Evolutionary conservation across 2,797 vertebrate species (phyloP).

Genomic region (Lerista edwardsae): DNA sequence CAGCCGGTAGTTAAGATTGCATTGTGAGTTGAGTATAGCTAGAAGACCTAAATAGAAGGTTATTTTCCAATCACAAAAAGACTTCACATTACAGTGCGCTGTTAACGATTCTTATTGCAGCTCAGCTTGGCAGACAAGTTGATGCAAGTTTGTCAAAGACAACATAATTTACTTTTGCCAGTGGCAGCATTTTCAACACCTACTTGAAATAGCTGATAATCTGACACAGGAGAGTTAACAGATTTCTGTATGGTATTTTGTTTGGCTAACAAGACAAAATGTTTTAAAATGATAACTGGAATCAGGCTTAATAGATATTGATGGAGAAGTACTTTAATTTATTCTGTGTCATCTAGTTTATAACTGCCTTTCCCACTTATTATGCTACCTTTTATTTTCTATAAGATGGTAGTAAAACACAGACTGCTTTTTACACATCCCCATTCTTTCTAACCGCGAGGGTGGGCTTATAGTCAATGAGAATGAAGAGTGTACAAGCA

Average conservation of each 20-base stretch:
- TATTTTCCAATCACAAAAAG: constrained; percentile 61
- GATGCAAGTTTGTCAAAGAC: constrained; percentile 75
- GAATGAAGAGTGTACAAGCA: neutral
- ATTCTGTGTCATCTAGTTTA: constrained; percentile 53
- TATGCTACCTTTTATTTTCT: constrained; percentile 44
- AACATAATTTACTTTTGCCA: constrained; percentile 75
- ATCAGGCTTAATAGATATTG: constrained; percentile 55
- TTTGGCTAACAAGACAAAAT: constrained; percentile 75
- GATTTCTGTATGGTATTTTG: constrained; percentile 69
- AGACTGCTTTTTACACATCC: constrained; percentile 15
- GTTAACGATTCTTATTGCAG: constrained; percentile 70
- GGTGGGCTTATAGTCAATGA: neutral
- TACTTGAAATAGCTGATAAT: constrained; percentile 79
- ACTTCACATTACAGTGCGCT: constrained; percentile 59
- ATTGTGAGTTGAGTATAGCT: neutral
- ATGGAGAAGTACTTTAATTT: constrained; percentile 66
- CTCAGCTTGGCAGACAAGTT: constrained; percentile 74
- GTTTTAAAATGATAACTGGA: constrained; percentile 69
- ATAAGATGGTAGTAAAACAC: constrained; percentile 37
- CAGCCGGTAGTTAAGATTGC: no score
- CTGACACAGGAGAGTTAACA: constrained; percentile 74
- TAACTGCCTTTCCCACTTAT: constrained; percentile 41
- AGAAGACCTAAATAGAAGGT: constrained; percentile 51
- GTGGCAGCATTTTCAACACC: constrained; percentile 75
- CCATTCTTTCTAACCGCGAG: constrained; percentile 12